These are phyloP conservation scores for Catocala sponsa DNA, from an alignment of 2,888 invertebrate species.

Conservation along the genomic window DNA sequence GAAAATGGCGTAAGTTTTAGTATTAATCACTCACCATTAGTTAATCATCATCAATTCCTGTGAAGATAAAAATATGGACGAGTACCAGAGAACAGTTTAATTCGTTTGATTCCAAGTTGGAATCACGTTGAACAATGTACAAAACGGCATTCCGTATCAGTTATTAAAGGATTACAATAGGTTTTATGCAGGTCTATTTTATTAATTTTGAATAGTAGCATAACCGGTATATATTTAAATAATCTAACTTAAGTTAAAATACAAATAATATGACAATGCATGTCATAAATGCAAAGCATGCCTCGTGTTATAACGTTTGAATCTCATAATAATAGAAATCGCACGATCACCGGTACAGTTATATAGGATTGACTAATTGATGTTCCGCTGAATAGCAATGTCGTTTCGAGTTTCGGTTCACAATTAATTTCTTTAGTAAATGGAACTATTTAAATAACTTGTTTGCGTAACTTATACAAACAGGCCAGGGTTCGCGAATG, in stretches of 20 bases:
- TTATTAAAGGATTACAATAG: too few relatives aligned
- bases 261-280: too few relatives aligned
- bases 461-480: constrained; percentile 14
- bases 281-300: too few relatives aligned
- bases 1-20: constrained; percentile 70
- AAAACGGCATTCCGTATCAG: too few relatives aligned
- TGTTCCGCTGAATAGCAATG: not conserved
- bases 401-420: not conserved
- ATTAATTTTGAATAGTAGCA: too few relatives aligned
- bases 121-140: too few relatives aligned
- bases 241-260: too few relatives aligned
- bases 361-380: not conserved
- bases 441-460: constrained; percentile 9
- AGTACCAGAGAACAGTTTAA: constrained; percentile 59
- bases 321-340: too few relatives aligned
- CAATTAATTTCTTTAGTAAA: constrained; percentile 18
- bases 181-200: too few relatives aligned
- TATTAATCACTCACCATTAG: constrained; percentile 70
- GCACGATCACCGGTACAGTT: not conserved
- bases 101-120: constrained; percentile 4
- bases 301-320: too few relatives aligned
- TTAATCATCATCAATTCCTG: constrained; percentile 84
- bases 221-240: too few relatives aligned
- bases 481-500: constrained; percentile 22
- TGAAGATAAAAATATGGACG: constrained; percentile 82